phyloP scores from a whole-genome alignment of 2,113 vertebrate genomes.

The Bubalus kerabau region DNA sequence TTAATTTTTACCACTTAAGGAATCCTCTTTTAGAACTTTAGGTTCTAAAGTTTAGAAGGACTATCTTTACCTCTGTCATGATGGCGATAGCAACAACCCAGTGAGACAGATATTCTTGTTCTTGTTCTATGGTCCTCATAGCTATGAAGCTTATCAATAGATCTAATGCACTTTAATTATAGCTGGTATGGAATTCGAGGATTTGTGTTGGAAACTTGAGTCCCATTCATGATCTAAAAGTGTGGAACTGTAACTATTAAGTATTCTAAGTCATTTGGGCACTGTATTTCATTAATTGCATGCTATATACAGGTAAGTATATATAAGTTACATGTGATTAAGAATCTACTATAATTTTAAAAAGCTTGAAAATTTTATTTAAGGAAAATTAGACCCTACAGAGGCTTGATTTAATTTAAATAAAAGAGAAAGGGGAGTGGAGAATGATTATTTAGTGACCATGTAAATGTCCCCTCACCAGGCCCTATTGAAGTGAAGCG shows the following conservation, averaged over 20 bases:
- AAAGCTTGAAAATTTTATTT: not conserved
- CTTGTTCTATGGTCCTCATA: not conserved
- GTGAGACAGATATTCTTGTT: not conserved
- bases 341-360: not conserved
- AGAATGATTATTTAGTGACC: not conserved
- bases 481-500: not conserved
- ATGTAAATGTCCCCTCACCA: not conserved
- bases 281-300: not conserved
- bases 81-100: not conserved
- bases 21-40: not conserved
- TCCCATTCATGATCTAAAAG: not conserved
- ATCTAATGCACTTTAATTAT: not conserved
- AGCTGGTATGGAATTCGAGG: not conserved
- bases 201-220: not conserved
- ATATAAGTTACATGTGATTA: not conserved
- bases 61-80: not conserved
- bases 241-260: not conserved
- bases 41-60: not conserved
- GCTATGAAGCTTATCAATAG: not conserved
- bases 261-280: not conserved
- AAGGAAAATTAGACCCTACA: not conserved
- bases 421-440: not conserved
- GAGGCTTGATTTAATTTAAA: not conserved
- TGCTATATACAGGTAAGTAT: not conserved
- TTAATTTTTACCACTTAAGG: not conserved